phyloP scores from a whole-genome alignment of 2,797 vertebrate genomes.

The Gymnodraco acuticeps region DNA sequence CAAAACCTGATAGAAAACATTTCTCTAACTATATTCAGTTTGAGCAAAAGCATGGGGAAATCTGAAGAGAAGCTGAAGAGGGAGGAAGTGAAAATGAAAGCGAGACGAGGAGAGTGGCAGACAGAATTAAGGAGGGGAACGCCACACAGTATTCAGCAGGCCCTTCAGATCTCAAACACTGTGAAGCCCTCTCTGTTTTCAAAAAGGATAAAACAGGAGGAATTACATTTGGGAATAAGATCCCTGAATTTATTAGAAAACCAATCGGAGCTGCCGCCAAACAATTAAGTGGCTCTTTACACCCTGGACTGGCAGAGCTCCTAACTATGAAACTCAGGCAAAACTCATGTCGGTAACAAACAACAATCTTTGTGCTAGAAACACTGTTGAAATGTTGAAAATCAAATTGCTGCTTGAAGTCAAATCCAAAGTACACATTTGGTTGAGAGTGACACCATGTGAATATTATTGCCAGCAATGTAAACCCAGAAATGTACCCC shows the following conservation, averaged over 20 bases:
- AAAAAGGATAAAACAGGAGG: conserved; percentile 35
- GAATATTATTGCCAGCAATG: no score
- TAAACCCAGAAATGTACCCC: no score
- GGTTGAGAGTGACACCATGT: no score
- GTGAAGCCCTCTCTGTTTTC: conserved; percentile 23
- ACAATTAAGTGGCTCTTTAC: conserved; percentile 16
- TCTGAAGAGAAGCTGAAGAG: conserved; percentile 22
- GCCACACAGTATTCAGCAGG: conserved; percentile 48
- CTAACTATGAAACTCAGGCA: not conserved
- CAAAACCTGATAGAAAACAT: conserved; percentile 7
- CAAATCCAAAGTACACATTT: no score
- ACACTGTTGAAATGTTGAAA: not conserved
- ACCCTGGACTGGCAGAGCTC: not conserved
- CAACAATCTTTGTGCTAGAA: not conserved
- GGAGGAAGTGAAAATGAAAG: conserved; percentile 37
- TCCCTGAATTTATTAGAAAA: conserved; percentile 38
- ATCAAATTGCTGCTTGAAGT: no score
- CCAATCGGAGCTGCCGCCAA: conserved; percentile 10
- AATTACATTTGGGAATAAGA: conserved; percentile 43
- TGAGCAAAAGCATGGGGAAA: conserved; percentile 7
- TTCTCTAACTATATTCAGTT: conserved; percentile 18
- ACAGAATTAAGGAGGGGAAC: conserved; percentile 34
- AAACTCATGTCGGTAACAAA: not conserved
- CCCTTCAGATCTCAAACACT: conserved; percentile 52
- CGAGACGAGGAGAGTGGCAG: conserved; percentile 15